These are phyloP conservation scores for Aphis gossypii DNA, from an alignment of 1,140 invertebrate species.

Conservation along the genomic window DNA sequence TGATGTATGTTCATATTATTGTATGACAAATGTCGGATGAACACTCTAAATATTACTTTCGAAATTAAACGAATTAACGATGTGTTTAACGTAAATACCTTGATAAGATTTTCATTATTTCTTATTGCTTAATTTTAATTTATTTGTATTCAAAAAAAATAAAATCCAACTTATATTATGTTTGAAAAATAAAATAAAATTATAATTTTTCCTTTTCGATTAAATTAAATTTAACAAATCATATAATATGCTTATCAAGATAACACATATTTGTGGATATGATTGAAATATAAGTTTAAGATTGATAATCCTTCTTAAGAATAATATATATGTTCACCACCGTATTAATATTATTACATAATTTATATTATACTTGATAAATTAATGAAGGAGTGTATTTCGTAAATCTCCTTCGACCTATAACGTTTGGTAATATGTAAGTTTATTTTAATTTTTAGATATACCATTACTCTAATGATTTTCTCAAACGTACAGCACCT, in stretches of 20 bases:
- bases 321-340: background rate
- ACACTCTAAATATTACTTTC: background rate
- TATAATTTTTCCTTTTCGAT: background rate
- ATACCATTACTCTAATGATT: constrained; percentile 17
- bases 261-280: background rate
- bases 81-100: background rate
- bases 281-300: background rate
- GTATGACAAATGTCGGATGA: background rate
- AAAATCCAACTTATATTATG: background rate
- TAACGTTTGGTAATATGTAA: background rate
- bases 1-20: background rate
- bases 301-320: background rate
- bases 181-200: background rate
- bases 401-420: background rate
- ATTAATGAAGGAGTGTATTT: background rate
- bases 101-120: background rate
- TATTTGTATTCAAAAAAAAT: background rate
- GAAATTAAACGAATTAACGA: background rate
- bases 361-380: background rate
- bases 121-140: background rate
- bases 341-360: background rate
- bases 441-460: background rate
- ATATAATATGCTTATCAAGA: background rate
- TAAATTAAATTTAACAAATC: background rate
- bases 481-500: background rate